Evolutionary conservation across 2,888 invertebrate genomes (phyloP).

Genomic region (Hirtodrosophila cameraria): DNA sequence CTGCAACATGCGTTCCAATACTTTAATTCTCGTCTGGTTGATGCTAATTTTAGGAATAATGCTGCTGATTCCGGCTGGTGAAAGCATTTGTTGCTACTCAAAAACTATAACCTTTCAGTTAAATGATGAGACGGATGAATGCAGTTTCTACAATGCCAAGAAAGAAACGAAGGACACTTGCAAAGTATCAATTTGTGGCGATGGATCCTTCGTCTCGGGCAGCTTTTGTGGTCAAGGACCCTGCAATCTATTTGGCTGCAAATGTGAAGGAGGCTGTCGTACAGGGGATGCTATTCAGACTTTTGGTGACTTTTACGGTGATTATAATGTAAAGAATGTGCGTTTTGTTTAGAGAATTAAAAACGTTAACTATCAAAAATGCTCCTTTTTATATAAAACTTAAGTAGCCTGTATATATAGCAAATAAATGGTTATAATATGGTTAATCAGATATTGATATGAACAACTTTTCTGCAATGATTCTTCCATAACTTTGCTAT

Average conservation of each 20-base stretch:
- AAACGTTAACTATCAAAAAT: no score
- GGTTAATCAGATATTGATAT: no score
- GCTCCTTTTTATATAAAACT: no score
- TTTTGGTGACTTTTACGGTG: conserved; percentile 18
- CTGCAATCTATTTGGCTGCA: conserved; percentile 43
- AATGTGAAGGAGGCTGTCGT: conserved; percentile 28
- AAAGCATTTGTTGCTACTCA: conserved; percentile 22
- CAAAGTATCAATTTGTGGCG: conserved; percentile 12
- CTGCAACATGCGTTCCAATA: background rate
- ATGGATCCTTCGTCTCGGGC: conserved; percentile 15
- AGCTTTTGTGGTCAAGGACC: conserved; percentile 32
- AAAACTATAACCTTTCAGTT: conserved; percentile 15
- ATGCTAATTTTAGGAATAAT: background rate
- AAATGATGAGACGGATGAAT: conserved; percentile 8
- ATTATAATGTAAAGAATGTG: conserved; percentile 16
- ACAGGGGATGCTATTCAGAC: conserved; percentile 13
- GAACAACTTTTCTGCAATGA: no score
- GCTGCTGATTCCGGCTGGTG: background rate
- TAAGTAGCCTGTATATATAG: no score
- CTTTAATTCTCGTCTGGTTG: background rate
- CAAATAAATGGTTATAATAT: no score
- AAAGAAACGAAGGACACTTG: background rate
- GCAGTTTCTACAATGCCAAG: conserved; percentile 19
- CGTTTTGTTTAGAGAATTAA: conserved; percentile 13
- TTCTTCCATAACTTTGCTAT: no score